A percentile compares a stretch with the other conserved stretches of the same genome.
These are phyloP conservation scores for Bombus waltoni DNA, from an alignment of 1,140 invertebrate species.

Conservation along the genomic window DNA sequence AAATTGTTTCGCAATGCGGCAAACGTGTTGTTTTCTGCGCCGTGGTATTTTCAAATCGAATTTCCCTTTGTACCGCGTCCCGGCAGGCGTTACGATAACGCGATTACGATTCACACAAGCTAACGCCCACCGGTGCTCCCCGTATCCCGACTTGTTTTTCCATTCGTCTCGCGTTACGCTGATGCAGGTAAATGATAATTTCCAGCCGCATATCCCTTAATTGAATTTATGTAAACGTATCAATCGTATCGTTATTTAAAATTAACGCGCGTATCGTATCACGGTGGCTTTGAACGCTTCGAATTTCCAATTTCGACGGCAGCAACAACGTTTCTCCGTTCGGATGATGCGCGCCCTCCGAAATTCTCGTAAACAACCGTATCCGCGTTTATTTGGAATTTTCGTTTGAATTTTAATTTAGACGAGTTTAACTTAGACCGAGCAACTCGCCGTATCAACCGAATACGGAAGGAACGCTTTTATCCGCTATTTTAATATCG, in stretches of 20 bases:
- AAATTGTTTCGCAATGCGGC: slow-evolving; percentile 60
- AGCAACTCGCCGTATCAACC: not conserved
- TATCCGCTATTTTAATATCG: not conserved
- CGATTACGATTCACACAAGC: slow-evolving; percentile 37
- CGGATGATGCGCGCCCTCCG: too few species aligned
- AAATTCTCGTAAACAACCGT: not conserved
- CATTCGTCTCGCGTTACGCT: slow-evolving; percentile 38
- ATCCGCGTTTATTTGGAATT: not conserved
- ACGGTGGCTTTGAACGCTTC: slow-evolving; percentile 9
- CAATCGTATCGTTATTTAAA: slow-evolving; percentile 49
- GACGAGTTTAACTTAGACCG: not conserved
- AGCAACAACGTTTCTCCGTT: not conserved
- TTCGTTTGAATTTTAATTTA: slow-evolving; percentile 11
- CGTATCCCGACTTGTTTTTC: slow-evolving; percentile 28
- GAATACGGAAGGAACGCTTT: not conserved
- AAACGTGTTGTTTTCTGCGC: slow-evolving; percentile 49
- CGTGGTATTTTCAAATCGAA: slow-evolving; percentile 57
- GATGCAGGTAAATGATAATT: slow-evolving; percentile 41
- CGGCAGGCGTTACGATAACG: slow-evolving; percentile 32
- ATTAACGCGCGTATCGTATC: slow-evolving; percentile 19
- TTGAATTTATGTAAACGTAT: slow-evolving; percentile 54
- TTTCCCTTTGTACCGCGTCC: slow-evolving; percentile 37
- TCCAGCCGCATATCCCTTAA: slow-evolving; percentile 47
- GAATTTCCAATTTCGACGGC: slow-evolving; percentile 26
- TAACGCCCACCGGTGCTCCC: not conserved